These are phyloP conservation scores for Coendou prehensilis DNA, from an alignment of 2,797 vertebrate genomes.

Conservation along the genomic window DNA sequence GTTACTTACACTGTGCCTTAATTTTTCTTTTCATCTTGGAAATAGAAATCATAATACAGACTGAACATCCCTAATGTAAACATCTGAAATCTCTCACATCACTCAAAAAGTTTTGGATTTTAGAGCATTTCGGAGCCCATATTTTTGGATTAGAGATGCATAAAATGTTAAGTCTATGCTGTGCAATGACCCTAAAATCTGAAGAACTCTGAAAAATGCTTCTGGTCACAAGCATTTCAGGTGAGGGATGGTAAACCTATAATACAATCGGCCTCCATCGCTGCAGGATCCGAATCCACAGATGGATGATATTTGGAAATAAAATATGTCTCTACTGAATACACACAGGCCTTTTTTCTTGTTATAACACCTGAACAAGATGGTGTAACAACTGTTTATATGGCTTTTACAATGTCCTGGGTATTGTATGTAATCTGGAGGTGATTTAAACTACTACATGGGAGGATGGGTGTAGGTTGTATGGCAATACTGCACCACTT, in stretches of 20 bases:
- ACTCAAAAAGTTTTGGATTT: neutral
- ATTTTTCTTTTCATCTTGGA: neutral
- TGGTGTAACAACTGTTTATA: neutral
- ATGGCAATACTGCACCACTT: neutral
- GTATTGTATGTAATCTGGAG: neutral
- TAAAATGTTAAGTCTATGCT: neutral
- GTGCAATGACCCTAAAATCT: neutral
- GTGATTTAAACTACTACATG: neutral
- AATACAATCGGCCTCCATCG: too few species aligned
- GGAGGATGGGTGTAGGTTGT: neutral
- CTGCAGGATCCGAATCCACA: neutral
- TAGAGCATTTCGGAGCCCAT: neutral
- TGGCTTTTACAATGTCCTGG: neutral
- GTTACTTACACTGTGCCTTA: neutral
- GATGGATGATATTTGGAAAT: neutral
- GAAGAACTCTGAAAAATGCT: neutral
- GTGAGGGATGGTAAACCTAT: too few species aligned
- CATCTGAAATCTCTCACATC: neutral
- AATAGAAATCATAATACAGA: neutral
- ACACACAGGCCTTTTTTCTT: neutral
- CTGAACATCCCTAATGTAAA: too few species aligned
- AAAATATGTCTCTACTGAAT: neutral
- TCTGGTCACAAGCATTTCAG: neutral
- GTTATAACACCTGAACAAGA: neutral
- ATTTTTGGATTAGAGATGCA: neutral